phyloP scores from a whole-genome alignment of 2,113 vertebrate species.

The Pelodiscus sinensis region DNA sequence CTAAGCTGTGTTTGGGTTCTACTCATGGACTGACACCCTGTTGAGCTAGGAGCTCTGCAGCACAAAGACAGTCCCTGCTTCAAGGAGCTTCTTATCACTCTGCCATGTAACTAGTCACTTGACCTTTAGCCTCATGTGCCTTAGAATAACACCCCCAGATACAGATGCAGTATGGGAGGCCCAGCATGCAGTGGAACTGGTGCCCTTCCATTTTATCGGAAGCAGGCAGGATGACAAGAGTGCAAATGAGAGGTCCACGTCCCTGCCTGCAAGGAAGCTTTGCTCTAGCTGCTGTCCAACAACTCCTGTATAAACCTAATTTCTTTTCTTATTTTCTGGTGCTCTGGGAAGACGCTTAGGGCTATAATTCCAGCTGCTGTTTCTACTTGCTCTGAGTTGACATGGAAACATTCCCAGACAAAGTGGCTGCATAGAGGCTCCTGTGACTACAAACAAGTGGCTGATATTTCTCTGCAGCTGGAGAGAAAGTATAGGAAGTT shows the following conservation, averaged over 20 bases:
- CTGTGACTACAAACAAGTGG: too few species aligned
- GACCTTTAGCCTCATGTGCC: not conserved
- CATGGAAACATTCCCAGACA: too few species aligned
- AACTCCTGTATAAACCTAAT: too few species aligned
- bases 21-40: not conserved
- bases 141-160: not conserved
- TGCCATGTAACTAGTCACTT: not conserved
- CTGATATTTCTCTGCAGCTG: too few species aligned
- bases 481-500: too few species aligned
- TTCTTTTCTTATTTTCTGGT: too few species aligned
- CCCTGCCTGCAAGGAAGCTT: fast-evolving
- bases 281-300: not conserved
- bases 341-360: too few species aligned
- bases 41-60: not conserved
- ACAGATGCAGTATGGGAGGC: not conserved
- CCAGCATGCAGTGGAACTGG: not conserved
- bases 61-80: not conserved
- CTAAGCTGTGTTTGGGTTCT: not conserved
- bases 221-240: not conserved
- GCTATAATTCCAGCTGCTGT: too few species aligned
- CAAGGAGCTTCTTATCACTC: not conserved
- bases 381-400: too few species aligned
- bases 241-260: not conserved
- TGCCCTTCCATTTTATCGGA: not conserved
- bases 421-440: too few species aligned